These are phyloP conservation scores for Entelurus aequoreus DNA, from an alignment of 2,113 vertebrate species.

Conservation along the genomic window DNA sequence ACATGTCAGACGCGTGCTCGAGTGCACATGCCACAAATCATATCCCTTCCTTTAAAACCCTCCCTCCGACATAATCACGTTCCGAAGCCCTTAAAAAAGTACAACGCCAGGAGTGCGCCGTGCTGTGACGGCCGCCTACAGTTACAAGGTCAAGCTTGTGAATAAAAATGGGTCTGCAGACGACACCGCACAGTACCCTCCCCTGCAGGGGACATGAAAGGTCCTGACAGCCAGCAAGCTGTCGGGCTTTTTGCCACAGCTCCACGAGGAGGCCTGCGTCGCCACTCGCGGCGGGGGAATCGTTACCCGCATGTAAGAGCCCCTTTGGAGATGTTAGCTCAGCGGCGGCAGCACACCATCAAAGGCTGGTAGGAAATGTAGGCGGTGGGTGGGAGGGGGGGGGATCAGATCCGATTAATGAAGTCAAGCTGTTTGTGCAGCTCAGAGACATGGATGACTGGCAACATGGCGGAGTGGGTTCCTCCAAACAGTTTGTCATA, in stretches of 20 bases:
- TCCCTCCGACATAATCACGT: neutral
- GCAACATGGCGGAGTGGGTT: conserved; percentile 12
- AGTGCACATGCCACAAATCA: neutral
- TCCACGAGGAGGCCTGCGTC: conserved; percentile 28
- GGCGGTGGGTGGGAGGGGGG: neutral
- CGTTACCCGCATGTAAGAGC: conserved; percentile 18
- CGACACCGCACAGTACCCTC: conserved; percentile 3
- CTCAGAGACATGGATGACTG: conserved; percentile 31
- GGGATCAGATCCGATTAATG: conserved; percentile 40
- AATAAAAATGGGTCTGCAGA: conserved; percentile 30
- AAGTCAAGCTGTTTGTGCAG: conserved; percentile 44
- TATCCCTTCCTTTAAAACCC: neutral
- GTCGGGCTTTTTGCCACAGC: conserved; percentile 7
- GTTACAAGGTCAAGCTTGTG: conserved; percentile 32
- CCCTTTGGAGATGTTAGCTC: conserved; percentile 29
- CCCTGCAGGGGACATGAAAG: conserved; percentile 40
- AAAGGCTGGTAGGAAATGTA: conserved; percentile 23
- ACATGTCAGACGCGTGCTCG: neutral
- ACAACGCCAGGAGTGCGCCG: neutral
- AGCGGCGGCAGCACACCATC: conserved; percentile 41
- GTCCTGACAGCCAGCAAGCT: conserved; percentile 23
- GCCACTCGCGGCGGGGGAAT: conserved; percentile 28
- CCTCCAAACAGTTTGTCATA: conserved; percentile 6
- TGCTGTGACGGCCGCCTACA: conserved; percentile 23
- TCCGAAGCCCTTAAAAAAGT: conserved; percentile 1